A percentile compares a stretch with the other conserved stretches of the same genome.
Conservation (phyloP, 2,113 vertebrate genomes). For the Seriola quinqueradiata region DNA sequence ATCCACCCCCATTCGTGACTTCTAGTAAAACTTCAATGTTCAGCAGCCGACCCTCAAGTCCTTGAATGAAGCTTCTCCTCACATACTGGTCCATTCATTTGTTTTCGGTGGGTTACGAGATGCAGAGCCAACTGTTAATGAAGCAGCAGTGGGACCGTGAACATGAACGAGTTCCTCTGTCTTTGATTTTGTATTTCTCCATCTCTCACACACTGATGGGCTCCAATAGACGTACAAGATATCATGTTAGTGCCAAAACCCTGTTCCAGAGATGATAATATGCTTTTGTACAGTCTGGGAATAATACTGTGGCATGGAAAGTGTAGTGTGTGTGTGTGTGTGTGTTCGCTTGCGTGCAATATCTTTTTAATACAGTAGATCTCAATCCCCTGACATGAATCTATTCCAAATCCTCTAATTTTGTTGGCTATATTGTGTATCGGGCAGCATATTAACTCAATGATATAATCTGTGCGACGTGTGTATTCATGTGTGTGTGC, state of each 20-base stretch:
- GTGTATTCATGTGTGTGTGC: conserved; percentile 19
- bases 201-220: neutral
- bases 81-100: neutral
- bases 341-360: neutral
- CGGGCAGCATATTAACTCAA: conserved; percentile 32
- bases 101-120: neutral
- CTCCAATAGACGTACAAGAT: conserved; percentile 2
- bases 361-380: neutral
- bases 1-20: neutral
- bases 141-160: neutral
- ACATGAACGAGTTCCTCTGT: neutral
- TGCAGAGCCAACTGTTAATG: neutral
- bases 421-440: conserved; percentile 30
- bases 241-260: conserved; percentile 16
- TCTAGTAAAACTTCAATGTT: neutral
- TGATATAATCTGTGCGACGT: conserved; percentile 19
- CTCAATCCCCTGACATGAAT: conserved; percentile 23
- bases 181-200: neutral
- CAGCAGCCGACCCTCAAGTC: neutral
- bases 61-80: neutral
- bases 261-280: conserved; percentile 13
- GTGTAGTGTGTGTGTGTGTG: neutral
- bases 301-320: neutral
- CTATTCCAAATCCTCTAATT: conserved; percentile 29
- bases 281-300: neutral